Conservation (phyloP, 2,797 vertebrate genomes). For the Rhinella marina region DNA sequence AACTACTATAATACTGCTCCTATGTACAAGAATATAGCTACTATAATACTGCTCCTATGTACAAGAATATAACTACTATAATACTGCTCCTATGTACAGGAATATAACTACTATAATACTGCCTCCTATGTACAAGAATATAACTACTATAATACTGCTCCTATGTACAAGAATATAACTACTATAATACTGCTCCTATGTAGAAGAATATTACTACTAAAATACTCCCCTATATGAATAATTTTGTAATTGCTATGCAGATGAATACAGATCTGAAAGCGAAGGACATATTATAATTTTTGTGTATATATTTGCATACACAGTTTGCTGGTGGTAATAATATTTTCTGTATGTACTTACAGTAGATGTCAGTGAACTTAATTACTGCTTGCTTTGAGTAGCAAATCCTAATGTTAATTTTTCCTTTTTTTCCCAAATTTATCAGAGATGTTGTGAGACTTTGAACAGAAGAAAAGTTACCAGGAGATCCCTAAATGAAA, state of each 20-base stretch:
- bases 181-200: no score
- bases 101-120: no score
- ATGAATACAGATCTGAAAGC: background rate
- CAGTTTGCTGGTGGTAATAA: no score
- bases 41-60: background rate
- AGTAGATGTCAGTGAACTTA: background rate
- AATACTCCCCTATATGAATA: no score
- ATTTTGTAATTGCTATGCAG: background rate
- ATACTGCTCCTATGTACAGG: background rate
- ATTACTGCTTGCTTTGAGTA: background rate
- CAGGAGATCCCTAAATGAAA: constrained; percentile 23
- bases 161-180: no score
- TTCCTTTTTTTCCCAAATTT: background rate
- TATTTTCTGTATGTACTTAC: no score
- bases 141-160: no score
- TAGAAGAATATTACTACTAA: no score
- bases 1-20: background rate
- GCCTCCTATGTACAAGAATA: no score
- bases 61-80: background rate
- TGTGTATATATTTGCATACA: background rate
- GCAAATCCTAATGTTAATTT: background rate
- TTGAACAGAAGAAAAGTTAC: constrained; percentile 32
- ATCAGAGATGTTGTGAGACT: constrained; percentile 45
- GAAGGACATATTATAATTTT: background rate
- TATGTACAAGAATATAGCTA: background rate